These are phyloP conservation scores for Enteromius anoplus DNA, from an alignment of 2,797 vertebrate species.

Conservation along the genomic window DNA sequence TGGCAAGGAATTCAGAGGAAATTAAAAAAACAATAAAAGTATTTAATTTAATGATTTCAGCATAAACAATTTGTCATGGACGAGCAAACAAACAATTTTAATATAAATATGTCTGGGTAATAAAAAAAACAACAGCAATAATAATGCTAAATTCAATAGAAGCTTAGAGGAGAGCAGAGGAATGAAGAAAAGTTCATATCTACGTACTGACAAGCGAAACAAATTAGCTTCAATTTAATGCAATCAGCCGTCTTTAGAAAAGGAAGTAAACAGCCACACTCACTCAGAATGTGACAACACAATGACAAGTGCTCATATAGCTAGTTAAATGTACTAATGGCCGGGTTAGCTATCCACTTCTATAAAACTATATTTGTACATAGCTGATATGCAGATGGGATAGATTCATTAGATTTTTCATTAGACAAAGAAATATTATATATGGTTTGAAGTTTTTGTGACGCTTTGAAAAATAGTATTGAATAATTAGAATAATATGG, in stretches of 20 bases:
- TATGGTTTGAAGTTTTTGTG: no score
- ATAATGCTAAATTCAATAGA: constrained; percentile 9
- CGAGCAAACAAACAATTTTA: not conserved
- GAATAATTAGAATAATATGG: no score
- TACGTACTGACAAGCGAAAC: not conserved
- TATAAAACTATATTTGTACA: not conserved
- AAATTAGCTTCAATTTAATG: constrained; percentile 4
- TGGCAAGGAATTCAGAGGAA: constrained; percentile 17
- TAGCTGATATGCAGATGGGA: constrained; percentile 21
- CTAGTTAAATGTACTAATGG: not conserved
- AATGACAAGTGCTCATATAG: constrained; percentile 34
- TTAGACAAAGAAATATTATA: no score
- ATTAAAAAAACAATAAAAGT: constrained; percentile 29
- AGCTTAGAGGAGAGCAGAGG: not conserved
- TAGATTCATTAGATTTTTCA: not conserved
- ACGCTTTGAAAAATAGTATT: no score
- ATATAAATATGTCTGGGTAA: constrained; percentile 12
- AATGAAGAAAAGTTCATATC: not conserved
- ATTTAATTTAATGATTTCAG: constrained; percentile 10
- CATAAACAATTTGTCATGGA: not conserved
- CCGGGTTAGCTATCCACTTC: not conserved
- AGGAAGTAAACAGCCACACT: constrained; percentile 9
- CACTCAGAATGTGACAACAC: constrained; percentile 23
- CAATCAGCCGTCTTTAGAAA: constrained; percentile 13
- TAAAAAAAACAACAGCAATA: constrained; percentile 12